Conservation (phyloP, 37 sponge, comb jelly and placozoan species). For the Beroe ovata region DNA sequence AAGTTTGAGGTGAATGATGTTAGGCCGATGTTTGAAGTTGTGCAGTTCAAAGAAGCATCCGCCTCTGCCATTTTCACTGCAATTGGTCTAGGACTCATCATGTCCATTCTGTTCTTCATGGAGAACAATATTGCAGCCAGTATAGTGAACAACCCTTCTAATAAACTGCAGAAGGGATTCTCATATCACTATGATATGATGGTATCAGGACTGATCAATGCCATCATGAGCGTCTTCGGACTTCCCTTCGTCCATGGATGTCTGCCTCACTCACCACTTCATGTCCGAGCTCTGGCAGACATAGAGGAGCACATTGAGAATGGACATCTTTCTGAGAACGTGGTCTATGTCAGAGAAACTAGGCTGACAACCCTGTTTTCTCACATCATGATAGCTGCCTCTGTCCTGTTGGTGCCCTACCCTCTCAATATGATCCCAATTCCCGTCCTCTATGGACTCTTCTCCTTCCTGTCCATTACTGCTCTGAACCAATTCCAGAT, state of each 20-base stretch:
- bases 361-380: conserved; percentile 46
- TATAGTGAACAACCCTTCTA: conserved; percentile 53
- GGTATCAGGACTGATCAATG: conserved; percentile 30
- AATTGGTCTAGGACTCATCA: conserved; percentile 32
- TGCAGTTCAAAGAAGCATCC: neutral
- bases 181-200: conserved; percentile 53
- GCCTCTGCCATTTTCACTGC: neutral
- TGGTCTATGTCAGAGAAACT: conserved; percentile 65
- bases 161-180: conserved; percentile 62
- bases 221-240: conserved; percentile 26
- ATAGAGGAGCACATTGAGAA: conserved; percentile 66
- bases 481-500: conserved; percentile 19
- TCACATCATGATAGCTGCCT: conserved; percentile 54
- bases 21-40: conserved; percentile 15
- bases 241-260: conserved; percentile 67
- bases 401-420: conserved; percentile 34
- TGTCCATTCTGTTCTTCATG: conserved; percentile 68
- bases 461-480: conserved; percentile 46
- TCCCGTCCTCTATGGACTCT: conserved; percentile 49
- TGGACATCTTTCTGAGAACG: conserved; percentile 50
- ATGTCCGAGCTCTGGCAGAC: conserved; percentile 67
- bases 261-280: conserved; percentile 66
- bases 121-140: conserved; percentile 48
- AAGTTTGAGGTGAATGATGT: conserved; percentile 16
- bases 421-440: conserved; percentile 65